These are phyloP conservation scores for Atta texana DNA, from an alignment of 1,140 invertebrate species.

Conservation along the genomic window DNA sequence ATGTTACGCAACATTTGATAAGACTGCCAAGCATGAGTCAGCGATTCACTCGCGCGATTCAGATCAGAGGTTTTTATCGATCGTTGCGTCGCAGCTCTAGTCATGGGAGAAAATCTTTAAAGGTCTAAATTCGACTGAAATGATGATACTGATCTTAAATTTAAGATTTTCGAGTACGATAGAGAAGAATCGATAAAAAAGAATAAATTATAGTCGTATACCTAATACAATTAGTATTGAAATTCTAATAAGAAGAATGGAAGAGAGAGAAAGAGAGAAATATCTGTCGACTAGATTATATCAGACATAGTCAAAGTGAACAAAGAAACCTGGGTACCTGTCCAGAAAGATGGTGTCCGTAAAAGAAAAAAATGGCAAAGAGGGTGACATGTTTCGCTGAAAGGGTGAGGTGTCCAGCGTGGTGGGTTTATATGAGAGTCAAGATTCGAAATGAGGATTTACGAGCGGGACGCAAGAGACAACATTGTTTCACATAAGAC, in stretches of 20 bases:
- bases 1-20: not conserved
- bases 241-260: slow-evolving; percentile 11
- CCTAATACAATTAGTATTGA: slow-evolving; percentile 4
- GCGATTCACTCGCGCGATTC: not conserved
- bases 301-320: slow-evolving; percentile 9
- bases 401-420: slow-evolving; percentile 44
- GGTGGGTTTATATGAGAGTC: slow-evolving; percentile 84
- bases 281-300: not conserved
- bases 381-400: slow-evolving; percentile 54
- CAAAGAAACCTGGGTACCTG: slow-evolving; percentile 35
- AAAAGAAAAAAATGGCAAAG: slow-evolving; percentile 55
- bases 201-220: not conserved
- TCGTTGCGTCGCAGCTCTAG: not conserved
- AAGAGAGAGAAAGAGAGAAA: not conserved
- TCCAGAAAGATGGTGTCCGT: not conserved
- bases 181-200: not conserved
- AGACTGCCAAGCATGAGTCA: not conserved
- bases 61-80: not conserved
- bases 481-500: slow-evolving; percentile 87
- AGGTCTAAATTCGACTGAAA: too few relatives aligned
- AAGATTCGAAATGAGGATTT: slow-evolving; percentile 86
- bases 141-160: not conserved
- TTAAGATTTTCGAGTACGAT: not conserved
- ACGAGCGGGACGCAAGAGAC: slow-evolving; percentile 83
- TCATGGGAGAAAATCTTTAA: not conserved